Evolutionary conservation across 2,797 vertebrate species (phyloP).

Genomic region (Tapera naevia): DNA sequence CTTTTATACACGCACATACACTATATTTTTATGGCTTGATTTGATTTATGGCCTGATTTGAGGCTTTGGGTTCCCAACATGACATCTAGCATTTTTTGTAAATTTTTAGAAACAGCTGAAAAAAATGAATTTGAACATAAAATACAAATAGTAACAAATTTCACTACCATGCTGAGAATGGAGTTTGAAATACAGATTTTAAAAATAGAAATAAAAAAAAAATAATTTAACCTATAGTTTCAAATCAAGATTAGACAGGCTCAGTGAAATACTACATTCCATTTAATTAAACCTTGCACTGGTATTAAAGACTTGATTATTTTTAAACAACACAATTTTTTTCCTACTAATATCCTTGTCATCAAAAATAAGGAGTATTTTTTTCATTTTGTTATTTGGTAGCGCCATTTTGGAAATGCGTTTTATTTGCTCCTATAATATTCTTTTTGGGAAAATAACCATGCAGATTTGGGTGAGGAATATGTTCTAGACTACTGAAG

Average conservation of each 20-base stretch:
- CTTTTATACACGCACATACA: background rate
- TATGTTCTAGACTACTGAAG: background rate
- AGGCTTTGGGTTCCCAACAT: constrained; percentile 42
- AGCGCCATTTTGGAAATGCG: background rate
- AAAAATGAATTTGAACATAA: constrained; percentile 25
- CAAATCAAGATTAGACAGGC: background rate
- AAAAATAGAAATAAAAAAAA: background rate
- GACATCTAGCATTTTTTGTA: constrained; percentile 53
- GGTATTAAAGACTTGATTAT: background rate
- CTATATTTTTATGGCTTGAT: constrained; percentile 12
- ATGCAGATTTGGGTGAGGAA: background rate
- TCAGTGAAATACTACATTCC: background rate
- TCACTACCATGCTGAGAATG: background rate
- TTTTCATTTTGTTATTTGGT: constrained; percentile 14
- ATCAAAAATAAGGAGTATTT: constrained; percentile 48
- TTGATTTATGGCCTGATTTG: constrained; percentile 55
- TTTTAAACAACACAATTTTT: constrained; percentile 31
- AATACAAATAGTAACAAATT: constrained; percentile 41
- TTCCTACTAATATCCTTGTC: background rate
- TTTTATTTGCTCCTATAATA: constrained; percentile 25
- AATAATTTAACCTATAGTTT: background rate
- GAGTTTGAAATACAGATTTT: background rate
- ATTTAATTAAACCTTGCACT: background rate
- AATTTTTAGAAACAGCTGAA: constrained; percentile 58
- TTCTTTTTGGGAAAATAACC: constrained; percentile 18